These are phyloP conservation scores for Hydriomena furcata DNA, from an alignment of 2,888 invertebrate species.

Conservation along the genomic window DNA sequence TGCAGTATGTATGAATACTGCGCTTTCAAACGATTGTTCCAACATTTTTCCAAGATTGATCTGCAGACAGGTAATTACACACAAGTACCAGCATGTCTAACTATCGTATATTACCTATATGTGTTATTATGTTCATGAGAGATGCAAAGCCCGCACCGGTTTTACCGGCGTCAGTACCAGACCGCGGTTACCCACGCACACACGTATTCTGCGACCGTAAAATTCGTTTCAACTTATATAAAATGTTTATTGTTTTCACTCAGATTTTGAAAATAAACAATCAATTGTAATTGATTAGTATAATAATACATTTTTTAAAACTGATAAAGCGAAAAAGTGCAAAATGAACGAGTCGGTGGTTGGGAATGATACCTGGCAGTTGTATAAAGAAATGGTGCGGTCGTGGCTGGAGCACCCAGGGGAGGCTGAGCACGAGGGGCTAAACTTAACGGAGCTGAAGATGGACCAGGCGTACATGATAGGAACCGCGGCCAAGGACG, in stretches of 20 bases:
- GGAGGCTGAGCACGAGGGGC: conserved; percentile 71
- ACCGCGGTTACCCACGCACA: conserved; percentile 33
- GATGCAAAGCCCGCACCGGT: conserved; percentile 45
- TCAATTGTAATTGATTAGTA: conserved; percentile 25
- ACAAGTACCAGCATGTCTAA: neutral
- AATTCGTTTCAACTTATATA: neutral
- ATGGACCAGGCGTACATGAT: conserved; percentile 87
- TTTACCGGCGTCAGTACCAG: conserved; percentile 44
- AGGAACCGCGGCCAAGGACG: conserved; percentile 59
- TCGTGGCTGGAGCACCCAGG: conserved; percentile 85
- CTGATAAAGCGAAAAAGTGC: conserved; percentile 40
- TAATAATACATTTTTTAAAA: neutral
- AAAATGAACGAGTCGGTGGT: conserved; percentile 64
- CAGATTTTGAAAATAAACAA: conserved; percentile 33
- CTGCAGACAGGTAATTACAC: conserved; percentile 64
- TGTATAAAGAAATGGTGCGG: conserved; percentile 69
- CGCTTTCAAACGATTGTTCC: conserved; percentile 60
- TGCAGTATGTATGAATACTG: conserved; percentile 27
- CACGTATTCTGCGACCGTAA: conserved; percentile 27
- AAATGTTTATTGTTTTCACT: conserved; percentile 7
- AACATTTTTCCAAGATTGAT: conserved; percentile 53
- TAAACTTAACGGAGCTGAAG: conserved; percentile 82
- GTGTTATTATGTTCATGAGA: conserved; percentile 30
- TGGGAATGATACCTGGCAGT: conserved; percentile 66
- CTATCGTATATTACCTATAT: conserved; percentile 26